These are phyloP conservation scores for Labeo rohita DNA, from an alignment of 2,113 vertebrate genomes.

Conservation along the genomic window DNA sequence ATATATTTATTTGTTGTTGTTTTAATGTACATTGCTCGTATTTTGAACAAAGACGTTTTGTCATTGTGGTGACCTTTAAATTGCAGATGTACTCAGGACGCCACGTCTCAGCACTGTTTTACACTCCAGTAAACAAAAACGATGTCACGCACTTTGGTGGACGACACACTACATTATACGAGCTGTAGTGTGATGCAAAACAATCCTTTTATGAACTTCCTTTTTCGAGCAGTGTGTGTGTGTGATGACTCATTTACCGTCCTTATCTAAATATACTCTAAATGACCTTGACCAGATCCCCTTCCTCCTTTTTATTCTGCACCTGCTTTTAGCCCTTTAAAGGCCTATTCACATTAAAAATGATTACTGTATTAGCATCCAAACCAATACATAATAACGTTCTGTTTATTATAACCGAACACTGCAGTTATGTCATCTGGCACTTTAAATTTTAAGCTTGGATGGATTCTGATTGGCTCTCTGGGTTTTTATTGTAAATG, in stretches of 20 bases:
- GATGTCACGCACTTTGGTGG: not conserved
- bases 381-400: not conserved
- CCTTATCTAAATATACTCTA: slow-evolving; percentile 53
- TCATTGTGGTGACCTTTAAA: slow-evolving; percentile 79
- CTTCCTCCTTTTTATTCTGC: slow-evolving; percentile 44
- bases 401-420: not conserved
- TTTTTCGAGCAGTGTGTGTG: not conserved
- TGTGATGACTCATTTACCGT: slow-evolving; percentile 29
- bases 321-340: not conserved
- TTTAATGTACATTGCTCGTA: slow-evolving; percentile 55
- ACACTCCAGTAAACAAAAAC: slow-evolving; percentile 42
- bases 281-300: slow-evolving; percentile 74
- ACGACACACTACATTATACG: not conserved
- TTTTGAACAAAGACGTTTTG: slow-evolving; percentile 67
- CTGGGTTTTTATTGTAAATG: not conserved
- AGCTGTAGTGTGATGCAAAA: not conserved
- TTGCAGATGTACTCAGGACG: slow-evolving; percentile 56
- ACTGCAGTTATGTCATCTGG: not conserved
- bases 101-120: slow-evolving; percentile 36
- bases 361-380: not conserved
- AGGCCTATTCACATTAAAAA: not conserved
- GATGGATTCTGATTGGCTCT: not conserved
- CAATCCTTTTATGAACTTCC: not conserved
- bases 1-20: slow-evolving; percentile 53
- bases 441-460: not conserved